phyloP scores from a whole-genome alignment of 2,797 vertebrate genomes.

The Calcarius lapponicus region DNA sequence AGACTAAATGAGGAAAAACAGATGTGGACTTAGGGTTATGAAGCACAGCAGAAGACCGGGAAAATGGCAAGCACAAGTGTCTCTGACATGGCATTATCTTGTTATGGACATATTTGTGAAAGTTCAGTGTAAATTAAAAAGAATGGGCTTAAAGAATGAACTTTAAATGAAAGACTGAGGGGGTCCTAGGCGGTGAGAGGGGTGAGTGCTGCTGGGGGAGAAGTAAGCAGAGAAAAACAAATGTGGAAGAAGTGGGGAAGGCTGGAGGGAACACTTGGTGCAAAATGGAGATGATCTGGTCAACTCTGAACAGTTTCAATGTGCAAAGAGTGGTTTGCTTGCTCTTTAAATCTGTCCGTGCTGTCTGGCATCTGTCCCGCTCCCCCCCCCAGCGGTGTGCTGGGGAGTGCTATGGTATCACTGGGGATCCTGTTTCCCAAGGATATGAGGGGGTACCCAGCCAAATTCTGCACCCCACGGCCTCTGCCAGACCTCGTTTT shows the following conservation, averaged over 20 bases:
- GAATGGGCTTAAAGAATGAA: background rate
- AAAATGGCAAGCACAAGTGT: background rate
- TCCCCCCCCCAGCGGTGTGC: rapidly evolving
- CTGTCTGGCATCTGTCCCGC: rapidly evolving
- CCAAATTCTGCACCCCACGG: background rate
- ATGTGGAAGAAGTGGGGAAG: background rate
- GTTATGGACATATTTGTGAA: background rate
- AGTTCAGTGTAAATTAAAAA: background rate
- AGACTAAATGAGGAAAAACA: background rate
- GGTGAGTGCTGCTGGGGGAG: background rate
- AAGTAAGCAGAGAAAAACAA: background rate
- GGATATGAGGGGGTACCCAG: background rate
- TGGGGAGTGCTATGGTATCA: background rate
- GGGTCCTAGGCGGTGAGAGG: background rate
- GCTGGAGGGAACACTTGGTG: background rate
- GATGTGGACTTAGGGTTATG: background rate
- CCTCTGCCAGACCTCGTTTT: background rate
- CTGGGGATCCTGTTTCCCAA: background rate
- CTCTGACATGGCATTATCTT: background rate
- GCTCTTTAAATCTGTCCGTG: background rate
- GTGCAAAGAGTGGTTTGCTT: background rate
- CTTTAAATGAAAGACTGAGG: background rate
- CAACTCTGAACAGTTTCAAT: background rate
- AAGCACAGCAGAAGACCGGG: background rate
- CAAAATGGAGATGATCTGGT: background rate